Conservation (phyloP, 2,797 vertebrate species). For the Liparis tanakae region DNA sequence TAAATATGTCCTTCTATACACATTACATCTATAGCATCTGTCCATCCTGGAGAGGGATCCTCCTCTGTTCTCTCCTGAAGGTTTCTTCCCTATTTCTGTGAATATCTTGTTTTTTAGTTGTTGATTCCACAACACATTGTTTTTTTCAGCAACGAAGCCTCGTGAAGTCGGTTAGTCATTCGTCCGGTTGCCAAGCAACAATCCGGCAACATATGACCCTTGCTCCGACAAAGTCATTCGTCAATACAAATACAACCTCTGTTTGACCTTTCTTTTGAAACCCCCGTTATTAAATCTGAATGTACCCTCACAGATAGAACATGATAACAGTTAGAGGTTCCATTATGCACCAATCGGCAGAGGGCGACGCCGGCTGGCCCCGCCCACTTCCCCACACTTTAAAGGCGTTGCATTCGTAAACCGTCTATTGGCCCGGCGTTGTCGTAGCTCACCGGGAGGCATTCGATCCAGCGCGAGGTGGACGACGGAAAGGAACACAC, state of each 20-base stretch:
- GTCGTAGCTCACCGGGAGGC: background rate
- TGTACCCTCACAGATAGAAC: conserved; percentile 53
- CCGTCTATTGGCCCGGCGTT: background rate
- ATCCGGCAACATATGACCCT: background rate
- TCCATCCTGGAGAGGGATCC: too few species aligned
- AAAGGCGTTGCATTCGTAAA: conserved; percentile 25
- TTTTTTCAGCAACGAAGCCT: background rate
- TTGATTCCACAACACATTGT: background rate
- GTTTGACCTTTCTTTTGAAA: conserved; percentile 29
- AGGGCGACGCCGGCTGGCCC: conserved; percentile 16
- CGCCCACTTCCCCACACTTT: conserved; percentile 10
- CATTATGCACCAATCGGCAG: conserved; percentile 55
- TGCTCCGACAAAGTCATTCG: background rate
- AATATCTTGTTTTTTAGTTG: background rate
- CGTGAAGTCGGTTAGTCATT: background rate
- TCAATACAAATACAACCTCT: background rate
- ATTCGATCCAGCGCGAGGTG: background rate
- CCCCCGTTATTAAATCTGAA: conserved; percentile 55
- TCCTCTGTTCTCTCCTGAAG: too few species aligned
- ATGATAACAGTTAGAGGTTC: conserved; percentile 46
- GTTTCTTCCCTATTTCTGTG: too few species aligned
- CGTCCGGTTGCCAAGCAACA: background rate
- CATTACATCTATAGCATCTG: too few species aligned
- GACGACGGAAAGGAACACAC: background rate
- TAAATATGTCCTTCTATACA: too few species aligned